Conservation (phyloP, 2,113 vertebrate genomes). For the Mystacornis crossleyi region DNA sequence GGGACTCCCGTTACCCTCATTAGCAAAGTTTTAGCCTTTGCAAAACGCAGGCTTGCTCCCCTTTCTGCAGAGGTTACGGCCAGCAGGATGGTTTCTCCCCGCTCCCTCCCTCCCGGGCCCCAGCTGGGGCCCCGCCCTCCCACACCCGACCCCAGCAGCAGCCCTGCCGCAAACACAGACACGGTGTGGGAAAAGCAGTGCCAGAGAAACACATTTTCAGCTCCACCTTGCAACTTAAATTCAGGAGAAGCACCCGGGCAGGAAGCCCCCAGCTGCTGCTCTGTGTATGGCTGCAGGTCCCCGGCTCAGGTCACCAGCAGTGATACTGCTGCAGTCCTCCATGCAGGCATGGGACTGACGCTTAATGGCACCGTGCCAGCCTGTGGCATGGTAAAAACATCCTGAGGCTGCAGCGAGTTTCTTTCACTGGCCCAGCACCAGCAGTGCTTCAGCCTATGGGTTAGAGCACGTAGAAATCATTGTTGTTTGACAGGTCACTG, state of each 20-base stretch:
- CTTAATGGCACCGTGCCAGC: fast-evolving
- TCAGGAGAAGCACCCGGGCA: neutral
- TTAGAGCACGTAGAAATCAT: slow-evolving; percentile 80
- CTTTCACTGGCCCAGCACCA: neutral
- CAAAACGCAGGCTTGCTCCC: neutral
- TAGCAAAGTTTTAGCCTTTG: neutral
- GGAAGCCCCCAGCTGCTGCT: neutral
- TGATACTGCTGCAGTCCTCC: neutral
- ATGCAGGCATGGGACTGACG: fast-evolving
- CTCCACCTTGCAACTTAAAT: neutral
- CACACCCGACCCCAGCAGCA: neutral
- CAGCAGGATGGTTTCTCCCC: neutral
- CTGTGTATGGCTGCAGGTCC: neutral
- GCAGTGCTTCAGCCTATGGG: neutral
- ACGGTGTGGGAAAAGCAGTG: neutral
- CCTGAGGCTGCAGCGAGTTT: neutral
- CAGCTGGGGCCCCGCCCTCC: neutral
- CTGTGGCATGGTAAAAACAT: neutral
- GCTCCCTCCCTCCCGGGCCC: neutral
- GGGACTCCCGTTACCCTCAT: neutral
- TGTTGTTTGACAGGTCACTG: slow-evolving; percentile 80
- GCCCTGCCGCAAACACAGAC: neutral
- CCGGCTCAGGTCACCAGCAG: neutral
- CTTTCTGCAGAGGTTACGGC: neutral
- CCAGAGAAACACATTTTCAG: neutral